A percentile compares a stretch with the other conserved stretches of the same genome.
phyloP scores from a whole-genome alignment of 1,140 invertebrate species.

The Rhyacophila brunnea region DNA sequence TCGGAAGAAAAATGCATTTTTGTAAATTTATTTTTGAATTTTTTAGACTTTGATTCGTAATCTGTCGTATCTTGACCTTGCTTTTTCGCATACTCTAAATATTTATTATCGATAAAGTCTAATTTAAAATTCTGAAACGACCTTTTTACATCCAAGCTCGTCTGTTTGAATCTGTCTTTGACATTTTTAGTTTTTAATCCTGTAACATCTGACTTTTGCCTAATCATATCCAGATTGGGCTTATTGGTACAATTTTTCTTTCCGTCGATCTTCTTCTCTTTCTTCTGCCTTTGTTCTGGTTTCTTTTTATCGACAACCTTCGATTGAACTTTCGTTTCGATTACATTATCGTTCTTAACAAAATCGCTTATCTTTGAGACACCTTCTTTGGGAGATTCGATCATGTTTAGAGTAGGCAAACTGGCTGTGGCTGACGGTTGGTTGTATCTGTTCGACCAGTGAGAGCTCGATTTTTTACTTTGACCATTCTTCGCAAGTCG shows the following conservation, averaged over 20 bases:
- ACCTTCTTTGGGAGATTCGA: constrained; percentile 54
- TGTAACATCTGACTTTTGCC: constrained; percentile 61
- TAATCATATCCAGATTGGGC: constrained; percentile 44
- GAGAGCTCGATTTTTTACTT: constrained; percentile 50
- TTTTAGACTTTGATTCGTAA: constrained; percentile 44
- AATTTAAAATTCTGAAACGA: constrained; percentile 6
- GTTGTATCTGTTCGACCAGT: constrained; percentile 65
- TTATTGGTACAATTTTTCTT: constrained; percentile 19
- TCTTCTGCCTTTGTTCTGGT: constrained; percentile 39
- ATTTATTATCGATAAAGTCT: constrained; percentile 1
- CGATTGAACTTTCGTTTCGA: constrained; percentile 36
- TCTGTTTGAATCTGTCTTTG: constrained; percentile 3
- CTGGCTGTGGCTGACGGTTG: constrained; percentile 67
- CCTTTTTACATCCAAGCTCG: constrained; percentile 1
- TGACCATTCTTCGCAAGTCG: constrained; percentile 50
- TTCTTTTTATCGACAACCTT: constrained; percentile 35
- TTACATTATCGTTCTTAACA: constrained; percentile 18
- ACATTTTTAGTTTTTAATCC: constrained; percentile 55
- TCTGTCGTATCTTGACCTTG: constrained; percentile 38
- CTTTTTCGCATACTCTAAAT: constrained; percentile 4
- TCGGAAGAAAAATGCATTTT: constrained; percentile 35
- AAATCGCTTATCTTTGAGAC: constrained; percentile 41
- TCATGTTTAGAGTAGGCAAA: constrained; percentile 60
- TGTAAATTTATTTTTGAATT: constrained; percentile 27
- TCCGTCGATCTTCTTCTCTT: constrained; percentile 26